A percentile compares a stretch with the other conserved stretches of the same genome.
phyloP scores from a whole-genome alignment of 2,888 invertebrate species.

The Plebejus argus region DNA sequence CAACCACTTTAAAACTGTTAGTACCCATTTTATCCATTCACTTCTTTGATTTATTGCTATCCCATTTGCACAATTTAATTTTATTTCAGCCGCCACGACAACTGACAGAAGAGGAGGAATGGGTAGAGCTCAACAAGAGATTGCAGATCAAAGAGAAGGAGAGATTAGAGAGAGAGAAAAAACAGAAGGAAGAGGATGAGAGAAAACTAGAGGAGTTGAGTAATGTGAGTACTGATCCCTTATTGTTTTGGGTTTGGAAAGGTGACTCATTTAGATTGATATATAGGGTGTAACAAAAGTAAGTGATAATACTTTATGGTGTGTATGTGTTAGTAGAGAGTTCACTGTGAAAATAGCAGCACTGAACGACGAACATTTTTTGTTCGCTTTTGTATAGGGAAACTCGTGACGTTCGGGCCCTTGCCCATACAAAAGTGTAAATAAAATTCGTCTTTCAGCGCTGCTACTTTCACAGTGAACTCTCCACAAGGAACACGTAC shows the following conservation, averaged over 20 bases:
- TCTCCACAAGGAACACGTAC: too few species aligned
- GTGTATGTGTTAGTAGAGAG: too few species aligned
- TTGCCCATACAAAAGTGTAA: too few species aligned
- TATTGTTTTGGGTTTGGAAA: not conserved
- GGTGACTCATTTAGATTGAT: not conserved
- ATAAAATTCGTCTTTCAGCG: too few species aligned
- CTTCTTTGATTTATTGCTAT: not conserved
- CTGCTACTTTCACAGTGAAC: too few species aligned
- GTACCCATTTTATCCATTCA: too few species aligned
- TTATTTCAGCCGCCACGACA: slow-evolving; percentile 44
- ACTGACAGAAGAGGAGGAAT: slow-evolving; percentile 66
- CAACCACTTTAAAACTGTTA: too few species aligned
- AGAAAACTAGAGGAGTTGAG: slow-evolving; percentile 59
- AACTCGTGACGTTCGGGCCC: too few species aligned
- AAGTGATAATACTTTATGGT: too few species aligned
- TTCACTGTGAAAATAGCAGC: too few species aligned
- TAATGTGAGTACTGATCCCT: slow-evolving; percentile 50
- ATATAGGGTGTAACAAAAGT: not conserved
- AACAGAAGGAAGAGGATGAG: slow-evolving; percentile 65
- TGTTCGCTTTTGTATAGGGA: too few species aligned
- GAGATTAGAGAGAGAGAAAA: slow-evolving; percentile 58
- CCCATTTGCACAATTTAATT: not conserved
- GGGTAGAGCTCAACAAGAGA: slow-evolving; percentile 63
- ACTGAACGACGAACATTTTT: too few species aligned
- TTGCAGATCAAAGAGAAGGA: slow-evolving; percentile 59